Percentiles rank a stretch among this genome's conserved stretches.
These are phyloP conservation scores for Himantopus leucocephalus DNA, from an alignment of 2,113 vertebrate species.

Conservation along the genomic window DNA sequence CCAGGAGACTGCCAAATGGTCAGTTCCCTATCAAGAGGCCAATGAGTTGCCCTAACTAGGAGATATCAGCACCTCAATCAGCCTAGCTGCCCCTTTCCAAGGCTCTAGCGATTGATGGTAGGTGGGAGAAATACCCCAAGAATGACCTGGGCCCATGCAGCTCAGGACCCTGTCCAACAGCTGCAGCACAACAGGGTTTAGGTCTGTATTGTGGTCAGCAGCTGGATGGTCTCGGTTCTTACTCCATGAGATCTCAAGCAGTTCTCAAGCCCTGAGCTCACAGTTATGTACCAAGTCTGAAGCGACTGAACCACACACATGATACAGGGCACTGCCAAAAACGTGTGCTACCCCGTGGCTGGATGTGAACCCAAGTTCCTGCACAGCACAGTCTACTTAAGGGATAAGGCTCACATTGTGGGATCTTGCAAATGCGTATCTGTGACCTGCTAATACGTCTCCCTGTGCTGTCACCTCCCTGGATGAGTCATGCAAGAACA, in stretches of 20 bases:
- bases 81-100: neutral
- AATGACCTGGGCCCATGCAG: neutral
- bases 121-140: neutral
- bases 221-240: neutral
- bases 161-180: neutral
- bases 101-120: neutral
- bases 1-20: neutral
- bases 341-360: neutral
- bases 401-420: neutral
- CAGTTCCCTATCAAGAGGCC: neutral
- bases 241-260: neutral
- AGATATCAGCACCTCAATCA: neutral
- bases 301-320: neutral
- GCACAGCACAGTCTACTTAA: neutral
- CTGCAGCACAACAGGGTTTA: neutral
- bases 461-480: neutral
- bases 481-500: slow-evolving; percentile 14
- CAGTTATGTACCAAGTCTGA: neutral
- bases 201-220: neutral
- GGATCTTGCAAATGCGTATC: neutral
- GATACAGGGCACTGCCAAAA: neutral
- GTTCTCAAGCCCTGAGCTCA: neutral
- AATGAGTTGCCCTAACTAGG: neutral
- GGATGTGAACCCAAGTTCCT: neutral
- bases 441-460: neutral